Conservation (phyloP, 2,113 vertebrate species). For the Platichthys flesus region DNA sequence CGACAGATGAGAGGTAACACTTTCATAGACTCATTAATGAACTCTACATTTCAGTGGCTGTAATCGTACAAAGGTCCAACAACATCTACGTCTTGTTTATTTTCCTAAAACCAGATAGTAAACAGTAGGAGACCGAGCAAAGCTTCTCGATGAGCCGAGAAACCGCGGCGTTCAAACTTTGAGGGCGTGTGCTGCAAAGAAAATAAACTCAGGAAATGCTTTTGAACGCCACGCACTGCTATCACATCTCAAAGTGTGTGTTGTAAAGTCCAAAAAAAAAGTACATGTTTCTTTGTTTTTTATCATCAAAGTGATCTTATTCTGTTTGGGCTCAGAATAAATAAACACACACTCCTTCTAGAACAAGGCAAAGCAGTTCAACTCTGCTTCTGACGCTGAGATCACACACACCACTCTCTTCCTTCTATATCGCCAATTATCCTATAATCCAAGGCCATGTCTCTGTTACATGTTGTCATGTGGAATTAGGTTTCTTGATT, state of each 20-base stretch:
- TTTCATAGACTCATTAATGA: constrained; percentile 2
- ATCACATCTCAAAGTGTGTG: constrained; percentile 42
- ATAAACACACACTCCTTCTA: constrained; percentile 48
- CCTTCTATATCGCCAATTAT: constrained; percentile 61
- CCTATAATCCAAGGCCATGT: constrained; percentile 47
- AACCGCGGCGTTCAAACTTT: constrained; percentile 16
- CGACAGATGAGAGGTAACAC: neutral
- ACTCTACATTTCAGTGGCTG: neutral
- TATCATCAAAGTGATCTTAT: constrained; percentile 65
- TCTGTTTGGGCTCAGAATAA: constrained; percentile 58
- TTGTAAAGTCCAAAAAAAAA: constrained; percentile 63
- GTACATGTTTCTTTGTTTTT: constrained; percentile 1
- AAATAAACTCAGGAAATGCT: constrained; percentile 59
- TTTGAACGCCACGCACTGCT: constrained; percentile 25
- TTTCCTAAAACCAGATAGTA: neutral
- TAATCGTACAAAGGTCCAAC: neutral
- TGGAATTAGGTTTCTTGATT: constrained; percentile 67
- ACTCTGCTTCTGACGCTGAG: constrained; percentile 16
- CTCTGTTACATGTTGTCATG: constrained; percentile 66
- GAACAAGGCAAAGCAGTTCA: neutral
- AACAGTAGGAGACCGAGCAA: constrained; percentile 13
- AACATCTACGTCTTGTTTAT: constrained; percentile 5
- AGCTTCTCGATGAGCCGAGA: constrained; percentile 36
- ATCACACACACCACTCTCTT: constrained; percentile 43
- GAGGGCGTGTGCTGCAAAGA: constrained; percentile 8